Evolutionary conservation across 1,140 invertebrate genomes (phyloP), one percentile per base, ranked within the genome.

Genomic region (Pogonomyrmex barbatus): DNA sequence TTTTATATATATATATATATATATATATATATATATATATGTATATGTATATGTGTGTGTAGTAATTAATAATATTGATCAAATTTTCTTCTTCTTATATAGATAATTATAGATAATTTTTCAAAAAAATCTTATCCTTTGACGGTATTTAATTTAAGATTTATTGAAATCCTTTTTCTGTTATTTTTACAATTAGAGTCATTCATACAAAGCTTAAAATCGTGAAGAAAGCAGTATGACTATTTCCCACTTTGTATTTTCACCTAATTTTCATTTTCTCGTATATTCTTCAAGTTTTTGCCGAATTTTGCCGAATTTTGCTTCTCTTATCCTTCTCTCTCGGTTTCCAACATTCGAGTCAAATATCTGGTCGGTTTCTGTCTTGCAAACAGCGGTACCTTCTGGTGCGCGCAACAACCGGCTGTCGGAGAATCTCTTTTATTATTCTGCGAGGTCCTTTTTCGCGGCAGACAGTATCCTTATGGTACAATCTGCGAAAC

Each of bases 41-140:
- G n/a, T 88, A 92, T 92, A 87, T 92, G 83, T 89, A 86, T 87
- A 78, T 89, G 87, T 39, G 12, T 68, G 6, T 68, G 42, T 92
- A 92, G 85, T 39, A 88, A 92, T 24, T 24, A 30, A 1, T 36
- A 36, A 71, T 33, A 17, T 52, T 36, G 1, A 71, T 45, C 2
- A 30, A 68, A 24, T 8, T 1, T 45, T 45, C 42, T 45, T 45
- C 42, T 45, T 45, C 42, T 45, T 63, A n/a, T n/a, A n/a, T n/a
- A n/a, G n/a, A n/a, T n/a, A n/a, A n/a, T n/a, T n/a, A 17, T 33
- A 39, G 12, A 14, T 12, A 1, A 33, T 63, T 63, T 36, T 63
- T 63, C 24, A 2, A 5, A 63, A 5, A 17, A 36, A 33, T 17
- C 33, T 65, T 60, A 30, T 30, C 8, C 24, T 12, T 60, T 17